A percentile compares a stretch with the other conserved stretches of the same genome.
Evolutionary conservation across 2,113 vertebrate genomes (phyloP).

Genomic region (Psittacula cyanocephala): DNA sequence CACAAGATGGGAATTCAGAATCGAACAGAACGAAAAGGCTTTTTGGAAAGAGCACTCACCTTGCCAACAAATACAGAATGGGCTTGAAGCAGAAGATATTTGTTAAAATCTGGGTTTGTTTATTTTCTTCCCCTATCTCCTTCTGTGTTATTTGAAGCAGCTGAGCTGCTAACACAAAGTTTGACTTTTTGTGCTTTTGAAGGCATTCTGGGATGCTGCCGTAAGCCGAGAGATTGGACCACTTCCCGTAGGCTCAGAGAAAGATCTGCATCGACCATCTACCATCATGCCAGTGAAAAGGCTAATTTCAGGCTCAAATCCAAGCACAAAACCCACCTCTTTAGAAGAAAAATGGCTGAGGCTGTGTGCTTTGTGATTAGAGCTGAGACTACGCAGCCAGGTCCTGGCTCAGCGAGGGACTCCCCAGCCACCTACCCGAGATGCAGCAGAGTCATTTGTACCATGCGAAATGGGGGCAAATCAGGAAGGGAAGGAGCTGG

Average conservation of each 20-base stretch:
- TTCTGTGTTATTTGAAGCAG: conserved; percentile 45
- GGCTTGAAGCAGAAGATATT: conserved; percentile 8
- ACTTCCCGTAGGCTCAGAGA: neutral
- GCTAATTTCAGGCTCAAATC: conserved; percentile 16
- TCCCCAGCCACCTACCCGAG: rapidly evolving
- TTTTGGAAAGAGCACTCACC: conserved; percentile 29
- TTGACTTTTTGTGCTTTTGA: conserved; percentile 57
- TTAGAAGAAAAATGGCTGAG: neutral
- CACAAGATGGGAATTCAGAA: neutral
- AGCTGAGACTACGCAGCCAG: neutral
- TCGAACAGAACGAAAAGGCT: neutral
- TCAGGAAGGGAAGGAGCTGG: neutral
- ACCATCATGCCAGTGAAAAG: neutral
- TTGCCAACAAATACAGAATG: conserved; percentile 1
- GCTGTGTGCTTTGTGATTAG: neutral
- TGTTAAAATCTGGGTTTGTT: conserved; percentile 57
- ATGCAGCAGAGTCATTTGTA: rapidly evolving
- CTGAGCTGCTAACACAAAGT: conserved; percentile 1
- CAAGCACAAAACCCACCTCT: neutral
- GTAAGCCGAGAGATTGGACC: neutral
- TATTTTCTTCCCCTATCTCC: conserved; percentile 34
- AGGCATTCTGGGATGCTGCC: conserved; percentile 25
- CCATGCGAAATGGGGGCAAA: rapidly evolving
- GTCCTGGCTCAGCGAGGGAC: neutral
- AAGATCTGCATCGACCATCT: neutral